phyloP scores from a whole-genome alignment of 2,113 vertebrate species.

The Aspidoscelis tigris region DNA sequence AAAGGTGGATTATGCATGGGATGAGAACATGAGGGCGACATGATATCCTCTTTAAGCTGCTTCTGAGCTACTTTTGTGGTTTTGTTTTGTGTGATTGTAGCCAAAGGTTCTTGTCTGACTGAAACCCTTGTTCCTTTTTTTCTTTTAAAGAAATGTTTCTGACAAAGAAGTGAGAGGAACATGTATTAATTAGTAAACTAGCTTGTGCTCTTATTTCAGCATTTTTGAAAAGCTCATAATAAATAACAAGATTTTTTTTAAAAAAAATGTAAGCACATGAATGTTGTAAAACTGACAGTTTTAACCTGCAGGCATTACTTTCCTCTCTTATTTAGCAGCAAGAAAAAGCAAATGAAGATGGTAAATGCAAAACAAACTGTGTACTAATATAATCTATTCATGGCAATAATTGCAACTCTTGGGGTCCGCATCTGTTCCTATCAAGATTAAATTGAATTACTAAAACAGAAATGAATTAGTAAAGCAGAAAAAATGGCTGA shows the following conservation, averaged over 20 bases:
- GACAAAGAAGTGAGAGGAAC: too few relatives aligned
- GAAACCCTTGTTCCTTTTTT: too few relatives aligned
- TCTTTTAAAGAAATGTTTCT: neutral
- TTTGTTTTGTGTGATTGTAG: too few relatives aligned
- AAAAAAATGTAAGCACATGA: slow-evolving; percentile 34
- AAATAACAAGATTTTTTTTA: slow-evolving; percentile 21
- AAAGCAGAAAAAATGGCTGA: neutral
- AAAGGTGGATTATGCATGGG: too few relatives aligned
- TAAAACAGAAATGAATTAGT: neutral
- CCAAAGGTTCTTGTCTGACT: too few relatives aligned
- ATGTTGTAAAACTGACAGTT: slow-evolving; percentile 31
- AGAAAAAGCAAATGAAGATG: slow-evolving; percentile 26
- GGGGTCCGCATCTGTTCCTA: slow-evolving; percentile 7
- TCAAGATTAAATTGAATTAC: neutral
- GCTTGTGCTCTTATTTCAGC: neutral
- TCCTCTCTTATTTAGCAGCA: slow-evolving; percentile 30
- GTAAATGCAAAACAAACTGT: slow-evolving; percentile 8
- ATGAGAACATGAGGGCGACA: too few relatives aligned
- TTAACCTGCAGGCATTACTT: neutral
- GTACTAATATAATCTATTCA: neutral
- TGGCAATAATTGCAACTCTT: slow-evolving; percentile 19
- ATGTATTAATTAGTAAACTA: too few relatives aligned
- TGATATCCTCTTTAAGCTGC: too few relatives aligned
- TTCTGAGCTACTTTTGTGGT: too few relatives aligned
- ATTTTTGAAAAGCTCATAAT: slow-evolving; percentile 35